phyloP scores from a whole-genome alignment of 2,113 vertebrate genomes.

The Protomyctophum bolini region DNA sequence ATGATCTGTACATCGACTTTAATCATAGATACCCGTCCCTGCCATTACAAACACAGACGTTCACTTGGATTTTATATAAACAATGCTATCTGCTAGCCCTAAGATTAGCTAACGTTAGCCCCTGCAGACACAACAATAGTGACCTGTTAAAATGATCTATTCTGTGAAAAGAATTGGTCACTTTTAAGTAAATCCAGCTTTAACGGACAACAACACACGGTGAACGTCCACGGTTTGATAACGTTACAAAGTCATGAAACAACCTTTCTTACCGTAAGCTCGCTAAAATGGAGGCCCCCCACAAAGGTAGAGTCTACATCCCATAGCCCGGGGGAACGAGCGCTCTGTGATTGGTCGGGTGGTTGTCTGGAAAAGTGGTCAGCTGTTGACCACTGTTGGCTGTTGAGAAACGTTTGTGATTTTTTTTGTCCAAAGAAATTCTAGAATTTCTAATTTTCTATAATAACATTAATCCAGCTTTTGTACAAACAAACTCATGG shows the following conservation, averaged over 20 bases:
- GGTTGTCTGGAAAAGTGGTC: no score
- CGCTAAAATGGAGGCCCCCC: constrained; percentile 81
- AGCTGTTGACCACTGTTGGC: no score
- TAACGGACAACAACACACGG: not conserved
- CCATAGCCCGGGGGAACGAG: not conserved
- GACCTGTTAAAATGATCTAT: not conserved
- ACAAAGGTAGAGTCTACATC: constrained; percentile 55
- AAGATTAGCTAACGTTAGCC: constrained; percentile 41
- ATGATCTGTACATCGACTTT: no score
- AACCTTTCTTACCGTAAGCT: constrained; percentile 82
- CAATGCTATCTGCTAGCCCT: not conserved
- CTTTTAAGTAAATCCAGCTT: not conserved
- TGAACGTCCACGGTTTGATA: not conserved
- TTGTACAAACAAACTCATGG: no score
- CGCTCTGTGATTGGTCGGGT: no score
- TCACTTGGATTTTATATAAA: no score
- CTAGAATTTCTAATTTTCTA: no score
- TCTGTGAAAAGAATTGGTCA: not conserved
- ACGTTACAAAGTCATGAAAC: constrained; percentile 31
- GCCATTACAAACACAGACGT: no score
- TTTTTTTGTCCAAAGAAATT: no score
- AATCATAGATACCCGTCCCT: no score
- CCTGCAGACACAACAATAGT: not conserved
- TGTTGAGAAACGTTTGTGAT: no score
- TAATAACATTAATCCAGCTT: no score